Base-by-base conservation (phyloP, 1,140 invertebrate genomes). In the Ganaspis sp. region DNA sequence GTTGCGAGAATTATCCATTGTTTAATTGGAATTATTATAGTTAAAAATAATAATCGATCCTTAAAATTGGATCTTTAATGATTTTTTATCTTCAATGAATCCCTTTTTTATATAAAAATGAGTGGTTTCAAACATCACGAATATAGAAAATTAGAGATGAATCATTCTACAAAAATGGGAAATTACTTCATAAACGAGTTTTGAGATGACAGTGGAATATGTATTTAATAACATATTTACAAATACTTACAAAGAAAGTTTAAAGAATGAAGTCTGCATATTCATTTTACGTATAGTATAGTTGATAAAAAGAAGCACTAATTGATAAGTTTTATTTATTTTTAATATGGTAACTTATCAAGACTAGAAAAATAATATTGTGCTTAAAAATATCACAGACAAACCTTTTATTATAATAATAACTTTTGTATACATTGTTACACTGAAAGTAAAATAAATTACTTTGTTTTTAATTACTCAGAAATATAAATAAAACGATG, bases 151-250 rank as follows among this genome's bases (percentile, higher is more conserved):
- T n/a, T 26, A n/a, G 15, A 15, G 58, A 64, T 64, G 58, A 64
- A 29, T 64, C 58, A 64, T 64, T 64, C 8, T 21, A 15, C 23
- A 64, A 64, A 64, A 64, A 64, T 64, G 58, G 58, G 8, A 49
- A 64, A 64, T 29, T 64, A 64, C 58, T 29, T 12, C 26, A 29
- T 29, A 64, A 49, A 49, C 45, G 17, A 49, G 45, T 49, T 49
- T 49, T n/a, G 29, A 34, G 29, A 34, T 34, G 29, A 6, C 2
- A 34, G 2, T 34, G 2, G 2, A 34, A 34, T 34, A 34, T 34
- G 29, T 34, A 6, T 34, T 3, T 34, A n/a, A n/a, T 34, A 34
- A 34, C 2, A 3, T 34, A 34, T 34, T 34, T n/a, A n/a, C n/a
- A n/a, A n/a, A 34, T 34, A 34, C 29, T 34, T 34, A 34, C 29